phyloP scores from a whole-genome alignment of 2,797 vertebrate genomes.

The Paguma larvata region DNA sequence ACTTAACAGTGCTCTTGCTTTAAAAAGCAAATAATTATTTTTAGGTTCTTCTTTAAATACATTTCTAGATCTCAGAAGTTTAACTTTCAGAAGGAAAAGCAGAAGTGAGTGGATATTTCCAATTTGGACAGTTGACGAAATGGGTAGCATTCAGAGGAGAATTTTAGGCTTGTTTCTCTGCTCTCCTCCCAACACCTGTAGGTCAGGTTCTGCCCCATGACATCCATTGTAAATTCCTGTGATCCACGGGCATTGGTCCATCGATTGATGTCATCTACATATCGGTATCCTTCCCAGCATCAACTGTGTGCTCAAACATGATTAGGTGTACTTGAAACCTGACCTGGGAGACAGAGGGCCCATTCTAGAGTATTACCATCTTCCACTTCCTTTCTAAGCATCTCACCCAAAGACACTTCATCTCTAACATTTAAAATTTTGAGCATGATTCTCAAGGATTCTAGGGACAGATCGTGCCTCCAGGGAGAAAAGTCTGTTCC shows the following conservation, averaged over 20 bases:
- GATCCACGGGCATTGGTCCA: not conserved
- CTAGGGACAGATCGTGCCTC: not conserved
- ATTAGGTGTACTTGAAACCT: not conserved
- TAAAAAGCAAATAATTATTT: not conserved
- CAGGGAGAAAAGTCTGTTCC: not conserved
- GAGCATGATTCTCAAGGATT: not conserved
- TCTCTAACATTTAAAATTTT: not conserved
- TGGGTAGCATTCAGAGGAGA: not conserved
- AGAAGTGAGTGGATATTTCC: not conserved
- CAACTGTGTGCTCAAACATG: not conserved
- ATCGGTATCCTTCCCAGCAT: not conserved
- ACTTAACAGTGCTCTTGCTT: not conserved
- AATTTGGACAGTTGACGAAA: not conserved
- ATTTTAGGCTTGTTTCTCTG: not conserved
- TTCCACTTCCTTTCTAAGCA: not conserved
- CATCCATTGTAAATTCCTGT: not conserved
- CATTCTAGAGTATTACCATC: not conserved
- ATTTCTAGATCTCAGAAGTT: slow-evolving; percentile 33
- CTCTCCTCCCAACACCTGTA: not conserved
- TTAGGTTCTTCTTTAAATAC: not conserved
- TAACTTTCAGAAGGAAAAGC: not conserved
- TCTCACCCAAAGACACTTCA: not conserved
- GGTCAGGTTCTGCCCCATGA: not conserved
- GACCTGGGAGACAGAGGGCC: no score
- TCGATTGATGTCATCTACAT: not conserved